Percentiles rank a stretch among this genome's conserved stretches.
Evolutionary conservation across 2,888 invertebrate genomes (phyloP).

Genomic region (Patella pellucida): DNA sequence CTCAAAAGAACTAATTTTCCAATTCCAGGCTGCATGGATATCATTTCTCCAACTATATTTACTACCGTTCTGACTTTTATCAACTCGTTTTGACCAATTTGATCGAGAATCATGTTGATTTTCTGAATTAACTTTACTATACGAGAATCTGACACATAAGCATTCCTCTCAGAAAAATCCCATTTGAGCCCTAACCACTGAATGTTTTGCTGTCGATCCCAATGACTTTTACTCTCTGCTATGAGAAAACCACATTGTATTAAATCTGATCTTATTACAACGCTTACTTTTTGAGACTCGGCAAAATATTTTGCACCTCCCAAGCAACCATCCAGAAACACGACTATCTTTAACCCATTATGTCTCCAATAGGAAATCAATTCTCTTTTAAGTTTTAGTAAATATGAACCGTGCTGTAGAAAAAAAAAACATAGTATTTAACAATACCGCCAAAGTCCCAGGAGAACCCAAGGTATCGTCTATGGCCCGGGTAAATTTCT

Average conservation of each 20-base stretch:
- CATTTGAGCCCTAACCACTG: slow-evolving; percentile 33
- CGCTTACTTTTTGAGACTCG: slow-evolving; percentile 10
- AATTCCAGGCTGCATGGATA: no score
- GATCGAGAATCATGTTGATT: no score
- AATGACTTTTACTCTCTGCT: slow-evolving; percentile 36
- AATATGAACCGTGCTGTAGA: neutral
- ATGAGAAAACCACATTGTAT: slow-evolving; percentile 37
- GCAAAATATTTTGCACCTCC: neutral
- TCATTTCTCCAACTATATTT: no score
- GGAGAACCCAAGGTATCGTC: neutral
- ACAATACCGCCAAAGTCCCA: neutral
- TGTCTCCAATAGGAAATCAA: neutral
- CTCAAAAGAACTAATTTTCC: no score
- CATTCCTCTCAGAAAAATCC: slow-evolving; percentile 18
- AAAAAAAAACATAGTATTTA: neutral
- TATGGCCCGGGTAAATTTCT: neutral
- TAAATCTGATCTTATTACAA: slow-evolving; percentile 25
- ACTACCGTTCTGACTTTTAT: no score
- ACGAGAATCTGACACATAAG: slow-evolving; percentile 12
- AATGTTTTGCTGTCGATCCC: slow-evolving; percentile 27
- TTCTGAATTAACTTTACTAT: no score
- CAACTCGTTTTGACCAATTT: no score
- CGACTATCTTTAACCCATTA: neutral
- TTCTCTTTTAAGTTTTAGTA: neutral
- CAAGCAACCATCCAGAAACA: neutral